Percentiles rank a stretch among this genome's conserved stretches.
Conservation (phyloP, 2,888 invertebrate genomes). For the Caradrina kadenii region DNA sequence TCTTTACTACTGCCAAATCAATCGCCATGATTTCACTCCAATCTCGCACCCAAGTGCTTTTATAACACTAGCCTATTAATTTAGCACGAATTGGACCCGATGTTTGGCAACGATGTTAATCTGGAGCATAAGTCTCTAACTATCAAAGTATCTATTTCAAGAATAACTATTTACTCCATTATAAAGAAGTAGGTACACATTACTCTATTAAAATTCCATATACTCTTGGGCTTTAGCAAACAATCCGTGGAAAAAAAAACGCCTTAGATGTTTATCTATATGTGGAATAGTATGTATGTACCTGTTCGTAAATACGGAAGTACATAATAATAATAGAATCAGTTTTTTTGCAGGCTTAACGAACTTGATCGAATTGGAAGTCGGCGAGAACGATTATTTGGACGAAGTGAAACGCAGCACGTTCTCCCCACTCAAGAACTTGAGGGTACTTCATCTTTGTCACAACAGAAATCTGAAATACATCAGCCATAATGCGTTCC, state of each 20-base stretch:
- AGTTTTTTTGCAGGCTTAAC: slow-evolving; percentile 84
- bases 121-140: slow-evolving; percentile 33
- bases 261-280: slow-evolving; percentile 49
- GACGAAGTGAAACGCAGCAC: slow-evolving; percentile 89
- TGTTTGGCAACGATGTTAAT: slow-evolving; percentile 55
- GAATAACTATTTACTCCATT: slow-evolving; percentile 40
- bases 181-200: not conserved
- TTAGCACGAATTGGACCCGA: slow-evolving; percentile 32
- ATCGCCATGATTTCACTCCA: slow-evolving; percentile 34
- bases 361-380: slow-evolving; percentile 90
- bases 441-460: slow-evolving; percentile 85
- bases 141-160: slow-evolving; percentile 49
- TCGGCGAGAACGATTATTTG: slow-evolving; percentile 90
- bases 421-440: slow-evolving; percentile 86
- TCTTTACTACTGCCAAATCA: slow-evolving; percentile 39
- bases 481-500: slow-evolving; percentile 91
- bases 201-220: slow-evolving; percentile 22
- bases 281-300: slow-evolving; percentile 31
- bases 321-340: slow-evolving; percentile 63
- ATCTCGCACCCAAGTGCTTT: slow-evolving; percentile 37
- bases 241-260: slow-evolving; percentile 44
- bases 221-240: slow-evolving; percentile 15
- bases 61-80: slow-evolving; percentile 43
- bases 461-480: slow-evolving; percentile 88
- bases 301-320: slow-evolving; percentile 54